Evolutionary conservation across 2,113 vertebrate genomes (phyloP), one percentile per base, ranked within the genome.

Genomic region (Onychostruthus taczanowskii): DNA sequence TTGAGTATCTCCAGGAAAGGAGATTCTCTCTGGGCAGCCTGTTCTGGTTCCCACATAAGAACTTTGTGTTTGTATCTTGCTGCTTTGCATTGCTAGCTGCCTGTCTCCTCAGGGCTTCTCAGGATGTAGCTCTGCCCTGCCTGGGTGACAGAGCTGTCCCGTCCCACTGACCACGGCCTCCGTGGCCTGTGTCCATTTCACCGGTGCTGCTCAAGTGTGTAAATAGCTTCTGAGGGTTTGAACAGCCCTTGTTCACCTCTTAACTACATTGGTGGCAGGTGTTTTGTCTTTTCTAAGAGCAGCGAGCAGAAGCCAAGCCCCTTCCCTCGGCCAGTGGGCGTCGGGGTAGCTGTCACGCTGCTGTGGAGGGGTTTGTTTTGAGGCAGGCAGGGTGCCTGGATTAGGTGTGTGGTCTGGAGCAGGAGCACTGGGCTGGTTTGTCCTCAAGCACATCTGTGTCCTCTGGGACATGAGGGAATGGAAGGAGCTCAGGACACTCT

Each of bases 271-370:
- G 41, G 5, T 31, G 53, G n/a, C 33, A 61, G 41, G 15, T n/a
- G 33, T 74, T 77, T 47, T 81, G 86, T 47, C 76, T 55, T 50
- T 64, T 64, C 21, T 2, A 15, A 56, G 53, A 93, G 47, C 79
- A 59, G 46, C 0, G 1, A 77, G 39, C 37, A 56, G 80, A 74
- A 59, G 44, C 69, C 47, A 70, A 81, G 52, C 56, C 44, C 52
- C 39, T 67, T 83, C 24, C 66, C 70, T 50, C 37, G 2, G 8
- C 56, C 64, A 31, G 35, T 1, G 1, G 13, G 43, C 0, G 0
- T 37, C 0, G 7, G 47, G 43, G 39, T 12, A 1, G 59, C 23
- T 39, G 69, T 33, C 46, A 2, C 0, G 0, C 43, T 50, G 69
- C 1, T 5, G 21, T 27, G 69, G 23, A 53, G 17, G 2, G 46